These are phyloP conservation scores for Pseudanteris insignis DNA, from an alignment of 2,888 invertebrate genomes.

Conservation along the genomic window DNA sequence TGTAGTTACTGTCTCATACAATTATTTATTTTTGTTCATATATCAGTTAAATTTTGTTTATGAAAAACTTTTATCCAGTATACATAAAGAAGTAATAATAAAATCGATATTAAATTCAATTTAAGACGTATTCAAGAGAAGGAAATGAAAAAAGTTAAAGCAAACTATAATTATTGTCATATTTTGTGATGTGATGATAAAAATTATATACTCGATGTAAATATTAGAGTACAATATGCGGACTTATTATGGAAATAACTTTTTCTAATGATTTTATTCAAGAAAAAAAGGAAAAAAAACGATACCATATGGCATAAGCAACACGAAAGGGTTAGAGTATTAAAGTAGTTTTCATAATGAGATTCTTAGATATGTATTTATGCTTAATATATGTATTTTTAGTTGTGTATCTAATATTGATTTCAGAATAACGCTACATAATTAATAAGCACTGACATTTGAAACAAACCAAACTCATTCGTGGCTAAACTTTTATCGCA, in stretches of 20 bases:
- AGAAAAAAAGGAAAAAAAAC: slow-evolving; percentile 15
- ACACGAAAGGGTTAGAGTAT: slow-evolving; percentile 32
- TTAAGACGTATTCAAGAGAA: too few species aligned
- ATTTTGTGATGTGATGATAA: too few species aligned
- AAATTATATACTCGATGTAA: too few species aligned
- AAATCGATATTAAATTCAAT: too few species aligned
- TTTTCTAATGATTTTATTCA: slow-evolving; percentile 37
- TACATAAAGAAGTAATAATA: too few species aligned
- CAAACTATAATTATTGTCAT: too few species aligned
- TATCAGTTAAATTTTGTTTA: too few species aligned
- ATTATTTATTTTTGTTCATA: too few species aligned
- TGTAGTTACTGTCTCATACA: too few species aligned
- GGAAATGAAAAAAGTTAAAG: too few species aligned
- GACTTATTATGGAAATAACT: slow-evolving; percentile 28
- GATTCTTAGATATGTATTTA: slow-evolving; percentile 43
- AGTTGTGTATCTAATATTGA: slow-evolving; percentile 20
- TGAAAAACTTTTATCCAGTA: too few species aligned
- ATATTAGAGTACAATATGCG: slow-evolving; percentile 18
- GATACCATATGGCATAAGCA: slow-evolving; percentile 32
- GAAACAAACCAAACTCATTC: slow-evolving; percentile 11
- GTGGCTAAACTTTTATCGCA: slow-evolving; percentile 3
- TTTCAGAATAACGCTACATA: slow-evolving; percentile 18
- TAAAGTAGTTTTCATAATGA: slow-evolving; percentile 31
- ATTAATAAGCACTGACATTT: slow-evolving; percentile 25
- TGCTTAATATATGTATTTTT: slow-evolving; percentile 27